Conservation (phyloP, 2,797 vertebrate species). For the Mormyrops attenuatus region DNA sequence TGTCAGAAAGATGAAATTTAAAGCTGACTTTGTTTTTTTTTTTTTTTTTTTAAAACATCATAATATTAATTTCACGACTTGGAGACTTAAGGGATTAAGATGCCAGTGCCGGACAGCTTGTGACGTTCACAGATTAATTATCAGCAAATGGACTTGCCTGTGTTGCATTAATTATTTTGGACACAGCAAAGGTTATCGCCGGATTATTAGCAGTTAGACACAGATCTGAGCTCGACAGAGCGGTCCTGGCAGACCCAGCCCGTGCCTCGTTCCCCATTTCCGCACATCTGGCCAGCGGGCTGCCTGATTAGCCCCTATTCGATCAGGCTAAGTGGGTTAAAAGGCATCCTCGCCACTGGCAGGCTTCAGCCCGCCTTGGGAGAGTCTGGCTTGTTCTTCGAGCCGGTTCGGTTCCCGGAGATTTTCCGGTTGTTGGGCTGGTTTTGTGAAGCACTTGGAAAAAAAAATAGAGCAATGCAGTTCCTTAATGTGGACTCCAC, state of each 20-base stretch:
- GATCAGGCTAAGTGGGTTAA: neutral
- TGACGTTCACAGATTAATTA: conserved; percentile 13
- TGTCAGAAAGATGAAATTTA: conserved; percentile 9
- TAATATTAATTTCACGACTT: neutral
- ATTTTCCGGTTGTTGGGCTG: conserved; percentile 6
- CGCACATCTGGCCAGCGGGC: neutral
- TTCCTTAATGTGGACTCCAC: neutral
- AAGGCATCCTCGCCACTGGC: neutral
- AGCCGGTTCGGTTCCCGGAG: neutral
- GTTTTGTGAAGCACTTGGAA: neutral
- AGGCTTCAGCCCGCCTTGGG: conserved; percentile 3
- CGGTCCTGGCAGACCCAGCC: neutral
- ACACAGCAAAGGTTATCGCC: neutral
- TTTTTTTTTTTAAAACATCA: neutral
- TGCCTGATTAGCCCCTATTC: conserved; percentile 9
- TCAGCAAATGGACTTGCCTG: neutral
- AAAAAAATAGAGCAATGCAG: neutral
- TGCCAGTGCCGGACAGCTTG: neutral
- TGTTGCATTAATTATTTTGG: conserved; percentile 10
- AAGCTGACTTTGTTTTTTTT: neutral
- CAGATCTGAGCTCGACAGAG: neutral
- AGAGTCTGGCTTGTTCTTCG: conserved; percentile 3
- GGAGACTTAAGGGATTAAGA: neutral
- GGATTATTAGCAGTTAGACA: conserved; percentile 10
- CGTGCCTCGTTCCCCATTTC: too few relatives aligned